phyloP scores from a whole-genome alignment of 1,140 invertebrate species.

The Bicyclus anynana region DNA sequence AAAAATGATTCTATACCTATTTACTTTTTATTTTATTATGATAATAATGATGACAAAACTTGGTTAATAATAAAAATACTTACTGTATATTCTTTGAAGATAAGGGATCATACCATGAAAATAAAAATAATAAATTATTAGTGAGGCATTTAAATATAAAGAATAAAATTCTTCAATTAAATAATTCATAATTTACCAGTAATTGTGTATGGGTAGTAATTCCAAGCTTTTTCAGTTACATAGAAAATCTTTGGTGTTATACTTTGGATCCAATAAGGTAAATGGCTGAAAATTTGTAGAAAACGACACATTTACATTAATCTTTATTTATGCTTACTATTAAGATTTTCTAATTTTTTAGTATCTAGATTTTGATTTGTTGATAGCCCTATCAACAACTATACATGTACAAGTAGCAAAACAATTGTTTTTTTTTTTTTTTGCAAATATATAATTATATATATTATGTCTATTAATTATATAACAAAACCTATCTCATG shows the following conservation, averaged over 20 bases:
- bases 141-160: slow-evolving; percentile 14
- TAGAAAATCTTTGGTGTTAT: slow-evolving; percentile 94
- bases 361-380: no score
- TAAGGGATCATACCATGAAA: slow-evolving; percentile 35
- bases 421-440: no score
- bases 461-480: no score
- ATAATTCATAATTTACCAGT: slow-evolving; percentile 81
- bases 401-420: no score
- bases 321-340: not conserved
- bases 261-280: slow-evolving; percentile 93
- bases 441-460: no score
- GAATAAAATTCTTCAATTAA: not conserved
- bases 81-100: slow-evolving; percentile 58
- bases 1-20: no score
- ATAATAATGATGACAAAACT: no score
- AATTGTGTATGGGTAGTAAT: slow-evolving; percentile 95
- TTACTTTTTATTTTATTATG: no score
- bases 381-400: no score
- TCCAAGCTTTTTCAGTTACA: slow-evolving; percentile 96
- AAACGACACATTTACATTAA: slow-evolving; percentile 1
- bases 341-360: no score
- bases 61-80: slow-evolving; percentile 30
- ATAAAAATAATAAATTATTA: slow-evolving; percentile 26
- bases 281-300: slow-evolving; percentile 81
- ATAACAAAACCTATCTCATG: no score